A percentile compares a stretch with the other conserved stretches of the same genome.
Evolutionary conservation across 2,888 invertebrate species (phyloP).

Genomic region (Dione vanillae): DNA sequence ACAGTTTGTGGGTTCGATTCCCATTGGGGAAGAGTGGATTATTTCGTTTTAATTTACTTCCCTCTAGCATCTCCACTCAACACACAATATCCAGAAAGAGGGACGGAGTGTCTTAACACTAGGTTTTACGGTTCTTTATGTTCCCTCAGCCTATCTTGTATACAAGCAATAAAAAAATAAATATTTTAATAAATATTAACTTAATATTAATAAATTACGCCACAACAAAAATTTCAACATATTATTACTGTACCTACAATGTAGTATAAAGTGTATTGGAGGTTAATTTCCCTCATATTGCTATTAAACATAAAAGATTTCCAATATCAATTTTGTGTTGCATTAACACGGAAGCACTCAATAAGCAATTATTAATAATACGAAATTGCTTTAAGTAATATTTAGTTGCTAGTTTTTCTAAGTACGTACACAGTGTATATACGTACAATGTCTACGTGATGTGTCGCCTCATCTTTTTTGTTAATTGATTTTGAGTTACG

Average conservation of each 20-base stretch:
- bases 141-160: no score
- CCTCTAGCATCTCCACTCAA: background rate
- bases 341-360: slow-evolving; percentile 22
- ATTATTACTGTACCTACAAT: background rate
- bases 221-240: background rate
- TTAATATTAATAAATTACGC: background rate
- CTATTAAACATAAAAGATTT: slow-evolving; percentile 6
- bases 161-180: no score
- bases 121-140: no score
- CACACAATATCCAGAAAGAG: background rate
- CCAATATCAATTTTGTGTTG: slow-evolving; percentile 26
- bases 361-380: slow-evolving; percentile 21
- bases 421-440: background rate
- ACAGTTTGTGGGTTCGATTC: background rate
- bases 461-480: slow-evolving; percentile 8
- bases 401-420: slow-evolving; percentile 8
- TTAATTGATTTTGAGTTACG: slow-evolving; percentile 5
- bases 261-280: slow-evolving; percentile 8
- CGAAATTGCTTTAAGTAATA: slow-evolving; percentile 14
- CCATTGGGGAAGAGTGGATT: no score
- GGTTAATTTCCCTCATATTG: slow-evolving; percentile 13
- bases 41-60: no score
- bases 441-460: background rate
- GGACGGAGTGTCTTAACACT: no score
- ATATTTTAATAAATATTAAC: background rate